Percentiles rank a stretch among this genome's conserved stretches.
These are phyloP conservation scores for Xylophagus ater DNA, from an alignment of 2,888 invertebrate genomes.

Conservation along the genomic window DNA sequence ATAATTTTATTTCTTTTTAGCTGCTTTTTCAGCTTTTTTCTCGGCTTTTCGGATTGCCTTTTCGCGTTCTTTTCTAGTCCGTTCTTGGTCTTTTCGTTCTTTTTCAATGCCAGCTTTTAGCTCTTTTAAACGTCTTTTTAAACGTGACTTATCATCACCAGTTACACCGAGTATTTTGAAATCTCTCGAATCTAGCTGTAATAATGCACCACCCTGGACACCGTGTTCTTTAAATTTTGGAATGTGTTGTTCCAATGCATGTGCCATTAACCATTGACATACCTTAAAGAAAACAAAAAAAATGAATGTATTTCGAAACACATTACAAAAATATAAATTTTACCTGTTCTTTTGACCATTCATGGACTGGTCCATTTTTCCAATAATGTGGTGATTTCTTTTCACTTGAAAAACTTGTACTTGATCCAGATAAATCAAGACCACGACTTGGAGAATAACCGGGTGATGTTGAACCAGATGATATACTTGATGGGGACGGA, in stretches of 20 bases:
- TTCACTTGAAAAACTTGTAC: constrained; percentile 51
- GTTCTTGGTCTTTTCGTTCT: constrained; percentile 65
- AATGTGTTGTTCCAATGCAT: constrained; percentile 79
- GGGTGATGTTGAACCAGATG: constrained; percentile 48
- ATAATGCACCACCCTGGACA: constrained; percentile 73
- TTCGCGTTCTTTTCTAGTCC: constrained; percentile 71
- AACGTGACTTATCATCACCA: constrained; percentile 67
- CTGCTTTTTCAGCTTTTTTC: constrained; percentile 56
- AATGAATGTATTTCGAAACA: neutral
- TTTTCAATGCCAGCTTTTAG: constrained; percentile 62
- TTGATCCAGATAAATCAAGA: constrained; percentile 46
- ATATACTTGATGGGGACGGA: constrained; percentile 53
- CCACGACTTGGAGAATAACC: constrained; percentile 44
- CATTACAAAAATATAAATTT: constrained; percentile 19
- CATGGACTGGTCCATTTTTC: constrained; percentile 59
- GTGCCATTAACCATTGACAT: constrained; percentile 76
- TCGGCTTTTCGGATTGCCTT: constrained; percentile 79
- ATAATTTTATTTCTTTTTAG: constrained; percentile 51
- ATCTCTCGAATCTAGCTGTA: constrained; percentile 82
- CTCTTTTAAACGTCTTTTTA: constrained; percentile 79
- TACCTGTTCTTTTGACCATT: constrained; percentile 71
- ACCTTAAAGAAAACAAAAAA: constrained; percentile 47
- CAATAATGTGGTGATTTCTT: constrained; percentile 53
- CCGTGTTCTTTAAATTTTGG: constrained; percentile 79
- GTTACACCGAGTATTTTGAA: constrained; percentile 76